phyloP scores from a whole-genome alignment of 2,797 vertebrate species.

The Typhlichthys subterraneus region DNA sequence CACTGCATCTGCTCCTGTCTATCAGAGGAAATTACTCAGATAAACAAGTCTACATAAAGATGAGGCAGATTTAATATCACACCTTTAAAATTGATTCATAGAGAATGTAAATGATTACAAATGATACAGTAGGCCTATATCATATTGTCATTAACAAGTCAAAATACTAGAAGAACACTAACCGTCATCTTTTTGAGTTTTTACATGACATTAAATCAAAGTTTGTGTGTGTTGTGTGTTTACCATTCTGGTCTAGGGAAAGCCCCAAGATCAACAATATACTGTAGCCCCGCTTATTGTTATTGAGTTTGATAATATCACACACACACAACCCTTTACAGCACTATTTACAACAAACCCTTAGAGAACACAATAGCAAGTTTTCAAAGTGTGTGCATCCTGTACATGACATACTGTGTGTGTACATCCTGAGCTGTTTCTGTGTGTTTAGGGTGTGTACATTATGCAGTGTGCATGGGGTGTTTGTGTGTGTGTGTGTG shows the following conservation, averaged over 20 bases:
- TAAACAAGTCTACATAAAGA: conserved; percentile 30
- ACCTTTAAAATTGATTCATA: too few species aligned
- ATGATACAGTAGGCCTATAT: too few species aligned
- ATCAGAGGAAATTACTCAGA: conserved; percentile 33
- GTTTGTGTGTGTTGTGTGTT: conserved; percentile 3
- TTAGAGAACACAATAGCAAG: neutral
- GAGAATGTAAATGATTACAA: too few species aligned
- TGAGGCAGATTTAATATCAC: too few species aligned
- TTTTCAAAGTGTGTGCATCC: conserved; percentile 1
- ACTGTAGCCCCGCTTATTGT: conserved; percentile 25
- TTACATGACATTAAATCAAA: too few species aligned
- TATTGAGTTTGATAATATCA: conserved; percentile 42
- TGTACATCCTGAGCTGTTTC: neutral
- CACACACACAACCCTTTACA: conserved; percentile 5
- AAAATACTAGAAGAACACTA: too few species aligned
- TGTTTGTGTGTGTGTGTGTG: conserved; percentile 1
- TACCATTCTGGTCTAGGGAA: conserved; percentile 35
- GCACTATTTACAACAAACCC: conserved; percentile 10
- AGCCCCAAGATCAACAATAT: conserved; percentile 9
- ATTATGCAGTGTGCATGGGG: too few species aligned
- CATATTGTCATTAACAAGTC: too few species aligned
- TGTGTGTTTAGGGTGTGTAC: neutral
- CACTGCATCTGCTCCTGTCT: too few species aligned
- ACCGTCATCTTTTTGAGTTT: too few species aligned
- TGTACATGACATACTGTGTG: neutral